Base-by-base conservation (phyloP, 2,888 invertebrate species). In the Trimorus sp. region DNA sequence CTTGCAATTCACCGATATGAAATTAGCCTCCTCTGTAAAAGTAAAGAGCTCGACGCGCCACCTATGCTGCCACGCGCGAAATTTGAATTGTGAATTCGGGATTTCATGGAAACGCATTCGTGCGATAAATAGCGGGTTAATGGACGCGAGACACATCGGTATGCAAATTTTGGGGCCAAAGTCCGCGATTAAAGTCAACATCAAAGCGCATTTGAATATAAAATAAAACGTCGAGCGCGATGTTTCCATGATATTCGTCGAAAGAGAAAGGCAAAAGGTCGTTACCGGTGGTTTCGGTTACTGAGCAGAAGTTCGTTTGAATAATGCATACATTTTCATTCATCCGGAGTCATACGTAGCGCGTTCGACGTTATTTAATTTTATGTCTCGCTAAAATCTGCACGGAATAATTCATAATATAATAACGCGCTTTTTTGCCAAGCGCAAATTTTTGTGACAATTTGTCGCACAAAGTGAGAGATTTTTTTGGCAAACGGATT, bases 281-380 rank as follows among this genome's bases (percentile, higher is more conserved):
- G 65, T 66, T 73, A 63, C 69, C 51, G 63, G 56, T 62, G 65
- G 70, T 75, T 75, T 75, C 70, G 65, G 75, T 75, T 75, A 60
- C 70, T 65, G 69, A 75, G 62, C 69, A 70, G 70, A 70, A 75
- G 65, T 75, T 70, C 51, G 53, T 70, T 71, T 75, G 70, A 80
- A 76, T 80, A 76, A 80, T 75, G 76, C 70, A 70, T 80, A 58
- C 69, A 75, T 69, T 79, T 73, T 74, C 42, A 79, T 75, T 70
- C 79, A 75, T 65, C 58, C 54, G 40, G 49, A 59, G 62, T 74
- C 79, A 80, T 66, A 70, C 59, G 58, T 65, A 56, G 48, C 59
- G 49, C 45, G 51, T 70, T 75, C 75, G 65, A 75, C 56, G 54
- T 75, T 76, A 76, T 81, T 81, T 71, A 76, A 76, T 71, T 76